Conservation (phyloP, 2,797 vertebrate species). For the Spondyliosoma cantharus region DNA sequence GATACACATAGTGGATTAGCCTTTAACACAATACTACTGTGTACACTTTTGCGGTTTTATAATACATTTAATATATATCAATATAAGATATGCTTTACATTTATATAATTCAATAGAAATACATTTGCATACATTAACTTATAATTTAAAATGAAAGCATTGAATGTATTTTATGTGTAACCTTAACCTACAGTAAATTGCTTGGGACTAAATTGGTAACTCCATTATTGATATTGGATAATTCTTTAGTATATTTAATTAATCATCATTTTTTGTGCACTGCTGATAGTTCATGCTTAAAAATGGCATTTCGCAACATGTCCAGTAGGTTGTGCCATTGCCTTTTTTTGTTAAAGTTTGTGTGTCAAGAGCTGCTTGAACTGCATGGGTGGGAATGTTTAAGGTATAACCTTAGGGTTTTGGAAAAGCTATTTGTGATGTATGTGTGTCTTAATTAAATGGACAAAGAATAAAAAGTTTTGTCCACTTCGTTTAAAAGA, state of each 20-base stretch:
- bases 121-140: background rate
- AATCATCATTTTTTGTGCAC: background rate
- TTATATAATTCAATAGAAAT: background rate
- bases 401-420: too few relatives aligned
- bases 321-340: slow-evolving; percentile 66
- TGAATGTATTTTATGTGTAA: background rate
- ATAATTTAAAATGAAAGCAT: background rate
- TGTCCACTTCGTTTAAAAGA: too few relatives aligned
- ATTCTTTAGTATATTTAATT: too few relatives aligned
- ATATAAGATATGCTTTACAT: background rate
- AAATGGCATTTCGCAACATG: slow-evolving; percentile 30
- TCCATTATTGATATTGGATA: too few relatives aligned
- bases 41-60: background rate
- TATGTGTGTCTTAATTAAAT: too few relatives aligned
- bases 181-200: background rate
- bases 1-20: background rate
- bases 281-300: background rate
- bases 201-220: background rate
- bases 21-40: background rate
- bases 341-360: slow-evolving; percentile 10
- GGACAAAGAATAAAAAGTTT: too few relatives aligned
- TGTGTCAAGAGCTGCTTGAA: background rate
- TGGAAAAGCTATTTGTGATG: too few relatives aligned
- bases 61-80: background rate
- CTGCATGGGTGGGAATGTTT: background rate